These are phyloP conservation scores for Capreolus pygargus DNA, from an alignment of 2,113 vertebrate genomes.

Conservation along the genomic window DNA sequence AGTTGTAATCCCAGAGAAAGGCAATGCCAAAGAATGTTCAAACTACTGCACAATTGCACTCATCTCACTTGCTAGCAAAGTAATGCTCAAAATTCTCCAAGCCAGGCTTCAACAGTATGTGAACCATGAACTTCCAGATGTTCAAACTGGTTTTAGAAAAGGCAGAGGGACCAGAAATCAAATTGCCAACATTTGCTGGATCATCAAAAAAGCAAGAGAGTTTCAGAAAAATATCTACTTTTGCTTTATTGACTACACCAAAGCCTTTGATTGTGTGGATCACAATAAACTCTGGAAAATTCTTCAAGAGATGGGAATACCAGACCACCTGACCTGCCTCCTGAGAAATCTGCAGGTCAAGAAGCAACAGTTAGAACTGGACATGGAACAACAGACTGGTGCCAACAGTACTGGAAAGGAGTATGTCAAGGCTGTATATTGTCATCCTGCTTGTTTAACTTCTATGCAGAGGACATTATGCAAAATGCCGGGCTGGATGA, in stretches of 20 bases:
- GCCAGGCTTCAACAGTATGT: neutral
- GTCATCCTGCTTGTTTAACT: neutral
- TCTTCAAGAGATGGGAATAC: neutral
- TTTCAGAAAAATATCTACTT: neutral
- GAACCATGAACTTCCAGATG: neutral
- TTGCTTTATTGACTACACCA: neutral
- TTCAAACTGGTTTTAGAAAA: neutral
- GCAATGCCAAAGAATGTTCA: neutral
- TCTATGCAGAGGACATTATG: neutral
- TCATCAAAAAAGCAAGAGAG: neutral
- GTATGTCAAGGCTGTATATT: neutral
- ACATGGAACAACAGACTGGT: neutral
- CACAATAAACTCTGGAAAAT: neutral
- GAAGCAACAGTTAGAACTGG: neutral
- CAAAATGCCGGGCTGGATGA: fast-evolving
- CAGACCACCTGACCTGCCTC: neutral
- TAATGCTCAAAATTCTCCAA: neutral
- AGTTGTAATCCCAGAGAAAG: neutral
- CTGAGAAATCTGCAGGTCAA: neutral
- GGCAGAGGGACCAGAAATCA: neutral
- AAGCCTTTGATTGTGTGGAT: neutral
- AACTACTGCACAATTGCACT: neutral
- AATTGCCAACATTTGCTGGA: neutral
- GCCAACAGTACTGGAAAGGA: neutral
- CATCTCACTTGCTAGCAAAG: neutral